Evolutionary conservation across 1,140 invertebrate genomes (phyloP), one percentile per base, ranked within the genome.

Genomic region (Eulimnadia texana): DNA sequence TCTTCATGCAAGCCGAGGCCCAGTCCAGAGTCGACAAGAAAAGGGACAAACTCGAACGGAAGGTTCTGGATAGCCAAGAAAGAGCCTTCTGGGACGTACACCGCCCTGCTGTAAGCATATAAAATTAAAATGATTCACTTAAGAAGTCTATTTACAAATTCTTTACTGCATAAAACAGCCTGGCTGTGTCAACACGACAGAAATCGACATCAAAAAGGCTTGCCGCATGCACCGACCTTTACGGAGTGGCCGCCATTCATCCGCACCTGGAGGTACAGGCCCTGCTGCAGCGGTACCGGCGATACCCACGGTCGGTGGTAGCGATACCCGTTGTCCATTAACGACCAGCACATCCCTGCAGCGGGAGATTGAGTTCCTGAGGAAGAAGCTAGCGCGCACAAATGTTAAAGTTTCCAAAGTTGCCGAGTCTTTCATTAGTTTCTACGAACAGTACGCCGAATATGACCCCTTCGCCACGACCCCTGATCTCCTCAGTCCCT

Each of bases 41-140:
- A 70, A 78, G 96, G 54, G 96, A 99, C 71, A 98, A 98, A 72
- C 72, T 98, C 64, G 96, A 99, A 73, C 77, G 96, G 53, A 98
- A 99, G 76, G 93, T 99, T 29, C 72, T 99, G 20, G 96, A 99
- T 74, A 97, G 93, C 70, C 96, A 99, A 74, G 96, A 99, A 74
- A 77, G 96, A 70, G 96, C 95, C 0, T 99, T 99, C 73, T 99
- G 96, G 96, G 96, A 99, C 74, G 93, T 99, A 0, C 94, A 99
- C 73, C 78, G 96, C 70, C 97, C 96, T 28, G 94, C 98, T 83
- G 88, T 90, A 76, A 77, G 74, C 72, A 57, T 52, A 55, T 52
- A 61, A 27, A 27, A 20, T 23, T 25, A n/a, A 28, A 47, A 60
- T 24, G 50, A 19, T 16, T n/a, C 50, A 13, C 50, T 1, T 49